Base-by-base conservation (phyloP, 2,797 vertebrate species). In the Melanotaenia trifasciata region DNA sequence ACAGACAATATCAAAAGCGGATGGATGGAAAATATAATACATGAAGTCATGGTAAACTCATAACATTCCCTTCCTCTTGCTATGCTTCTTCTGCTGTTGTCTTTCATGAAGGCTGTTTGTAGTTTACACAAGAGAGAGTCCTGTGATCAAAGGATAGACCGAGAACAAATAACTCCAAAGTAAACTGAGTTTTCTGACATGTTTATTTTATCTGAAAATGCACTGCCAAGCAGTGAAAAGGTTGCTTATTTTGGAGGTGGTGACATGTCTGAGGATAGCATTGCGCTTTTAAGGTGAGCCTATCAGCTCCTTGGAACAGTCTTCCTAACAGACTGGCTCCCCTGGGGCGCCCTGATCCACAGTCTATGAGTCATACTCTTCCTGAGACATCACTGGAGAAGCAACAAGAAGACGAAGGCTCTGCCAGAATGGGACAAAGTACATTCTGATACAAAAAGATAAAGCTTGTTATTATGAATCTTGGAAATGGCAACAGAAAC, bases 211-310 rank as follows among this genome's bases (percentile, higher is more conserved):
- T 72, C 38, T 51, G 72, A 74, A 58, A 70, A 74, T 47, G 43
- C 59, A 66, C 43, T 20, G 3, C 33, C 74, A 76, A 67, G 36
- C 62, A 66, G 76, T 47, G 61, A 77, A 82, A 77, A 76, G 67
- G 77, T 79, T 78, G 47, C 32, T 80, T 87, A 80, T 81, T 82
- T 70, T 70, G 72, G 85, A 69, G n/a, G 69, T 79, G 74, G 84
- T 85, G 84, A 85, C 84, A 86, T 68, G 67, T 88, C 85, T 84
- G 81, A 81, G 56, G 88, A 88, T 84, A 81, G 81, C 83, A 79
- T 89, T 72, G 62, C 84, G 89, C 86, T 83, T 88, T 86, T 84
- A 87, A 88, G 87, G 88, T 90, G 82, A 87, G 86, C 80, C 85
- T 84, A 85, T 89, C 88, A 83, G 89, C 84, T 84, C 58, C 47